phyloP scores from a whole-genome alignment of 2,888 invertebrate species.

The Andrena flavipes region DNA sequence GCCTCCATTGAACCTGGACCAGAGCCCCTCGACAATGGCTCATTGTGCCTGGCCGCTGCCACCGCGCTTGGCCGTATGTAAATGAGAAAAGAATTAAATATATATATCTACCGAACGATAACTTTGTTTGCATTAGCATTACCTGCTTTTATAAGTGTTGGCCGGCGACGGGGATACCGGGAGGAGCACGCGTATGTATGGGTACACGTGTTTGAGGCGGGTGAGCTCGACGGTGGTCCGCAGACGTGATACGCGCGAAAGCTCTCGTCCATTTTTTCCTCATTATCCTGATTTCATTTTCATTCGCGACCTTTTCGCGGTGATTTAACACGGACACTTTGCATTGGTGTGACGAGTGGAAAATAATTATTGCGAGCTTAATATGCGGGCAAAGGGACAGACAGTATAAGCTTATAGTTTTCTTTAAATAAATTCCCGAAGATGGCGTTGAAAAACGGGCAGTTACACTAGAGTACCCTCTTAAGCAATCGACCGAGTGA shows the following conservation, averaged over 20 bases:
- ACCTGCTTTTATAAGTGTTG: constrained; percentile 49
- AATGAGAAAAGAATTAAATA: constrained; percentile 59
- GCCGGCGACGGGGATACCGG: constrained; percentile 18
- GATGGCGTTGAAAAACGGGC: too few relatives aligned
- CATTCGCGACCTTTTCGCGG: neutral
- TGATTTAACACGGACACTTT: neutral
- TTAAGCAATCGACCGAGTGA: too few relatives aligned
- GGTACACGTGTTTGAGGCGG: constrained; percentile 36
- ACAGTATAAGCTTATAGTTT: too few relatives aligned
- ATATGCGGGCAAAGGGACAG: too few relatives aligned
- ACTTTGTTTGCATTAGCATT: constrained; percentile 64
- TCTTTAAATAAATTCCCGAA: too few relatives aligned
- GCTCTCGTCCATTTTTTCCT: constrained; percentile 17
- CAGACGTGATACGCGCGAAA: constrained; percentile 39
- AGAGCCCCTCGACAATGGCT: constrained; percentile 46
- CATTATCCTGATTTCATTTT: constrained; percentile 17
- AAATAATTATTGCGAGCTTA: too few relatives aligned
- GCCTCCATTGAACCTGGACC: constrained; percentile 35
- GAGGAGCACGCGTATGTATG: constrained; percentile 27
- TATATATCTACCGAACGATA: constrained; percentile 56
- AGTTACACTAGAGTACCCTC: too few relatives aligned
- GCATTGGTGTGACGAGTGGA: neutral
- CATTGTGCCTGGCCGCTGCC: constrained; percentile 49
- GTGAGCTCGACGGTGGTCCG: constrained; percentile 50
- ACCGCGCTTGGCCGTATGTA: constrained; percentile 33